These are phyloP conservation scores for Marmota monax DNA, from an alignment of 2,113 vertebrate species.

Conservation along the genomic window DNA sequence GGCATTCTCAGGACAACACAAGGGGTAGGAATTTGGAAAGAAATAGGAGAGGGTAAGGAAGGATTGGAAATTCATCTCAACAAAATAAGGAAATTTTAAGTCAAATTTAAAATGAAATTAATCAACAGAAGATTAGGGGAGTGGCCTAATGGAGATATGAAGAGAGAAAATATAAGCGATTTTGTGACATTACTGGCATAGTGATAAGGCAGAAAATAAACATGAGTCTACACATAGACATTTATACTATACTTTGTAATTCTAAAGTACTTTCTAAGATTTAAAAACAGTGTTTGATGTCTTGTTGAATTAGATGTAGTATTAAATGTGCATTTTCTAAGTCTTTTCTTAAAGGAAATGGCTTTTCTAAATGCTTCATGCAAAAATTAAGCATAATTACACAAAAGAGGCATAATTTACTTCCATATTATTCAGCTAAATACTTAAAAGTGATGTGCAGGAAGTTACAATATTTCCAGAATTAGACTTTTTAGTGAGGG, in stretches of 20 bases:
- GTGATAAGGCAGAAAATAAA: neutral
- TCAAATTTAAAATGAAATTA: constrained; percentile 6
- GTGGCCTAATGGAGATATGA: neutral
- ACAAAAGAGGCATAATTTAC: constrained; percentile 38
- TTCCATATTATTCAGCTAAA: constrained; percentile 45
- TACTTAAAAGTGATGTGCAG: neutral
- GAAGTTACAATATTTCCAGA: constrained; percentile 38
- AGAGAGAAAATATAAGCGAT: neutral
- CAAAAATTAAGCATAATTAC: constrained; percentile 64
- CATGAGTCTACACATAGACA: neutral
- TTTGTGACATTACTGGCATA: neutral
- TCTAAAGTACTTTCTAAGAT: constrained; percentile 23
- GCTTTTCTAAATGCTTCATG: constrained; percentile 54
- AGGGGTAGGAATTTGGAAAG: neutral
- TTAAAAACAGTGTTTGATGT: constrained; percentile 15
- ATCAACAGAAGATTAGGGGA: neutral
- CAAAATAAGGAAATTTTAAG: neutral
- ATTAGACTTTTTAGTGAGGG: neutral
- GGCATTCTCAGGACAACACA: no score
- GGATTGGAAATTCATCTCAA: neutral
- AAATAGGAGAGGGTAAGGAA: neutral
- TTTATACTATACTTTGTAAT: neutral
- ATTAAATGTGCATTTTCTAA: constrained; percentile 51
- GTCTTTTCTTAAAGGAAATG: constrained; percentile 55
- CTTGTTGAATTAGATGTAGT: constrained; percentile 2